Conservation (phyloP, 2,888 invertebrate species). For the Drosophila ustulata region DNA sequence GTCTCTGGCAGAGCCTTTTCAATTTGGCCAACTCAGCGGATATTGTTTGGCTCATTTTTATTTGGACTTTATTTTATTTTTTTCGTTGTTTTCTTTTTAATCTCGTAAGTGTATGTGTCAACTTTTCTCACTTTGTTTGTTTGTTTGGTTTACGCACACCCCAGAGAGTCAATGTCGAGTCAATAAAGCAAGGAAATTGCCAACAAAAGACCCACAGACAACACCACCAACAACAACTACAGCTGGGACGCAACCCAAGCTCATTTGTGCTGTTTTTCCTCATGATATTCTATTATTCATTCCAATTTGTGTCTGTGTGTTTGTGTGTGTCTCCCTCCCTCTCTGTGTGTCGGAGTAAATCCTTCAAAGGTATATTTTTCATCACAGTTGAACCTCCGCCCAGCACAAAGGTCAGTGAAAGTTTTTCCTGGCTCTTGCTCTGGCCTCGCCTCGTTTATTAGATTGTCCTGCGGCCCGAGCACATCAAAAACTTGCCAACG, state of each 20-base stretch:
- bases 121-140: slow-evolving; percentile 65
- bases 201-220: slow-evolving; percentile 54
- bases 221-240: slow-evolving; percentile 43
- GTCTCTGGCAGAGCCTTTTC: slow-evolving; percentile 41
- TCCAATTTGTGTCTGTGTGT: slow-evolving; percentile 57
- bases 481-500: slow-evolving; percentile 75
- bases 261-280: slow-evolving; percentile 73
- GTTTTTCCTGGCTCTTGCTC: slow-evolving; percentile 45
- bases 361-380: slow-evolving; percentile 75
- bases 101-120: slow-evolving; percentile 80
- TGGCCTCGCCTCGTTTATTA: slow-evolving; percentile 64
- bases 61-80: slow-evolving; percentile 18
- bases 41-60: slow-evolving; percentile 32
- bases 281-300: slow-evolving; percentile 78
- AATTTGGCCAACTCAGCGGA: slow-evolving; percentile 60
- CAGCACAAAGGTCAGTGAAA: slow-evolving; percentile 65
- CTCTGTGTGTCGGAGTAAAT: slow-evolving; percentile 30
- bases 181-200: slow-evolving; percentile 64
- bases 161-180: slow-evolving; percentile 69
- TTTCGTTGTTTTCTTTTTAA: slow-evolving; percentile 53
- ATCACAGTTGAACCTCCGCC: slow-evolving; percentile 41
- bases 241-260: slow-evolving; percentile 44
- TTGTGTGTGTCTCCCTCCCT: neutral
- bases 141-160: slow-evolving; percentile 68
- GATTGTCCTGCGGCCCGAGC: slow-evolving; percentile 66